Conservation (phyloP, 2,113 vertebrate species). For the Theristicus caerulescens region DNA sequence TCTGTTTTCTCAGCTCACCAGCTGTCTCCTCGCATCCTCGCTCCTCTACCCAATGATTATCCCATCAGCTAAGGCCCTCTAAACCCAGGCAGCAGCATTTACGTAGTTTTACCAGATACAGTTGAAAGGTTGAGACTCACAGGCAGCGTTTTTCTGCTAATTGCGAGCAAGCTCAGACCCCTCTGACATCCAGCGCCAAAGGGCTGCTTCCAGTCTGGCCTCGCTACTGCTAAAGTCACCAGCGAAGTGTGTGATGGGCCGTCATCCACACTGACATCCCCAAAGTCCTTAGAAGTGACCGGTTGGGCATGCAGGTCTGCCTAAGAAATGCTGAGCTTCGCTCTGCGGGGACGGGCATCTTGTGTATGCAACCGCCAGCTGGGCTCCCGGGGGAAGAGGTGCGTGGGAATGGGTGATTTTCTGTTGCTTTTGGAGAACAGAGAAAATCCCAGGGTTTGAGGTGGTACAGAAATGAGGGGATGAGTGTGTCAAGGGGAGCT, state of each 20-base stretch:
- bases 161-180: neutral
- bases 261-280: neutral
- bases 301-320: rapidly evolving
- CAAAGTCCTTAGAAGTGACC: neutral
- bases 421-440: neutral
- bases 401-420: neutral
- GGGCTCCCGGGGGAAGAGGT: neutral
- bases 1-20: conserved; percentile 36
- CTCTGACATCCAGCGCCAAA: neutral
- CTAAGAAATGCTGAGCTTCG: neutral
- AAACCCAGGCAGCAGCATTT: neutral
- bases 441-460: neutral
- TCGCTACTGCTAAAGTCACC: neutral
- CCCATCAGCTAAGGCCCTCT: neutral
- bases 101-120: neutral
- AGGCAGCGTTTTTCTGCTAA: neutral
- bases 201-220: neutral
- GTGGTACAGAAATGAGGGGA: neutral
- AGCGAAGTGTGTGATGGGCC: neutral
- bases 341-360: rapidly evolving
- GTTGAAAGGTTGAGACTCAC: neutral
- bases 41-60: neutral
- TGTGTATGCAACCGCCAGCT: neutral
- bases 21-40: neutral
- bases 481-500: neutral